Evolutionary conservation across 2,888 invertebrate genomes (phyloP), one percentile per base, ranked within the genome.

Genomic region (Netelia fuscicornis): DNA sequence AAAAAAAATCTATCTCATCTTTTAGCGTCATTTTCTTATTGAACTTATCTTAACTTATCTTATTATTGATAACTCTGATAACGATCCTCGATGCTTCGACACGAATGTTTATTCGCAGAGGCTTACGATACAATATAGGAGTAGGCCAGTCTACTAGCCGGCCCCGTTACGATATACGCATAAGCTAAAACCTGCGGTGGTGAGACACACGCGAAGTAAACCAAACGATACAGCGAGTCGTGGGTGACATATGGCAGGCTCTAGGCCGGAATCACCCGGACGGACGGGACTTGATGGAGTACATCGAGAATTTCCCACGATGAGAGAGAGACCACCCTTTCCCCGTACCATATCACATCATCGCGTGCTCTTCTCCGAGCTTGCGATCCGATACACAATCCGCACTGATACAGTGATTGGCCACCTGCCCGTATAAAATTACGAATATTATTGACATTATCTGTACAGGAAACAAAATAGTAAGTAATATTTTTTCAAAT

Each of bases 191-290:
- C 20, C 13, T 9, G 17, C 5, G 37, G 3, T 64, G 48, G 60
- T 44, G 44, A 56, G 74, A 71, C 74, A 79, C 68, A 62, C 52
- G 76, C 65, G 76, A 80, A 80, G 76, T 72, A 62, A 76, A 84
- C 56, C 37, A 65, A 65, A 64, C 86, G 86, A 88, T 86, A 89
- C 87, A 88, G 90, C 89, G 87, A 88, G 83, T 89, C 85, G 87
- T 86, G 89, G 90, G 90, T 93, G 93, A 93, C 92, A 90, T 92
- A 92, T 92, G 91, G 20, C 89, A 89, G 90, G 92, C 91, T 92
- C 90, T 89, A 86, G 86, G 88, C 88, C 90, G 91, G 90, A 92
- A 92, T 92, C 92, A 91, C 90, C 90, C 88, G 87, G 87, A 90
- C 88, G 89, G 86, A 88, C 88, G 87, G 87, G 88, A 89, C 90